A percentile compares a stretch with the other conserved stretches of the same genome.
phyloP scores from a whole-genome alignment of 2,797 vertebrate species.

The Neostethus bicornis region DNA sequence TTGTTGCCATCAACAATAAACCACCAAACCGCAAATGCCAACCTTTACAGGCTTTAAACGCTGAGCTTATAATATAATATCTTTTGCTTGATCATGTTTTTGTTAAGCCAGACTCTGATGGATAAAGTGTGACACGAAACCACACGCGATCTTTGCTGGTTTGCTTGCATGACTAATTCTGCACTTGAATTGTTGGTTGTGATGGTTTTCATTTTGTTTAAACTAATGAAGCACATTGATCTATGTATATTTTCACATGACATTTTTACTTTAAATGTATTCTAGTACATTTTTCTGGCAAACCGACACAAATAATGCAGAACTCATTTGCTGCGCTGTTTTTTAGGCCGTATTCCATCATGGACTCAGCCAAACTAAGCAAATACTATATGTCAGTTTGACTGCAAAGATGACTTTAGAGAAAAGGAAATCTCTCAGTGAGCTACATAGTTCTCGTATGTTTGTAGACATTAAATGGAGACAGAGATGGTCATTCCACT shows the following conservation, averaged over 20 bases:
- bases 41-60: slow-evolving; percentile 48
- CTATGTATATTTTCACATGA: slow-evolving; percentile 40
- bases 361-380: slow-evolving; percentile 50
- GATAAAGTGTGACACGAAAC: slow-evolving; percentile 36
- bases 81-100: slow-evolving; percentile 34
- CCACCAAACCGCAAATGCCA: slow-evolving; percentile 41
- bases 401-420: slow-evolving; percentile 41
- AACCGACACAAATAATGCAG: slow-evolving; percentile 26
- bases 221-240: slow-evolving; percentile 13
- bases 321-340: slow-evolving; percentile 40
- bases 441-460: slow-evolving; percentile 39
- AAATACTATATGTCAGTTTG: slow-evolving; percentile 34
- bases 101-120: slow-evolving; percentile 25
- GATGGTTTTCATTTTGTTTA: slow-evolving; percentile 4
- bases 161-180: slow-evolving; percentile 19
- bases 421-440: slow-evolving; percentile 38
- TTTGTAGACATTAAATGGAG: slow-evolving; percentile 40
- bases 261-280: slow-evolving; percentile 30
- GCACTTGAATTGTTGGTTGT: slow-evolving; percentile 13
- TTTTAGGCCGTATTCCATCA: slow-evolving; percentile 28
- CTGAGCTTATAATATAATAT: slow-evolving; percentile 42
- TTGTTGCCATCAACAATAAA: slow-evolving; percentile 56
- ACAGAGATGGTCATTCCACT: slow-evolving; percentile 30
- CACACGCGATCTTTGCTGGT: slow-evolving; percentile 18
- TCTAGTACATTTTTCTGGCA: slow-evolving; percentile 33